A percentile compares a stretch with the other conserved stretches of the same genome.
These are phyloP conservation scores for Oreochromis mossambicus DNA, from an alignment of 2,797 vertebrate genomes.

Conservation along the genomic window DNA sequence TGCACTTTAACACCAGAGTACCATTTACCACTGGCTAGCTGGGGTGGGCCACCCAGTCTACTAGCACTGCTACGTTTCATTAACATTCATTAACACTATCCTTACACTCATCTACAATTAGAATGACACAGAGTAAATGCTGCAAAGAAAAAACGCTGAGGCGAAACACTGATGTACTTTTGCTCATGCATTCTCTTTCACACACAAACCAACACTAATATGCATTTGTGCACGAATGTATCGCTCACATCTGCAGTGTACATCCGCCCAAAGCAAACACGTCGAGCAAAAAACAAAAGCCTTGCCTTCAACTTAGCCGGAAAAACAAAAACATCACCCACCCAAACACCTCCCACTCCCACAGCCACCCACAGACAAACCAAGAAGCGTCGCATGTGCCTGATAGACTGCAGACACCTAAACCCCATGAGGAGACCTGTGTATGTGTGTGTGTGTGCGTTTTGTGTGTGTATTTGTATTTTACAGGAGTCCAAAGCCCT, in stretches of 20 bases:
- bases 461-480: constrained; percentile 51
- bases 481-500: constrained; percentile 69
- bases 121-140: neutral
- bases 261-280: neutral
- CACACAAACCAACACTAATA: neutral
- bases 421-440: constrained; percentile 42
- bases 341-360: constrained; percentile 33
- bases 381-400: constrained; percentile 20
- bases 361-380: constrained; percentile 61
- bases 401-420: constrained; percentile 59
- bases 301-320: constrained; percentile 3
- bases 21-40: neutral
- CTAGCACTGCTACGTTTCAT: neutral
- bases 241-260: constrained; percentile 19
- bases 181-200: neutral
- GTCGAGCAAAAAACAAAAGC: neutral
- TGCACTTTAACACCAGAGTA: neutral
- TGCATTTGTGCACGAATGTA: neutral
- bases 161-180: neutral
- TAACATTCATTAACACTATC: neutral
- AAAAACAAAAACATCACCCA: constrained; percentile 56
- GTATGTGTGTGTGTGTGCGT: constrained; percentile 25
- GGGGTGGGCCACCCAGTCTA: neutral
- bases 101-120: constrained; percentile 9
- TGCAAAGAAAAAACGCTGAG: neutral